Base-by-base conservation (phyloP, 2,888 invertebrate genomes). In the Drosophila lutescens region DNA sequence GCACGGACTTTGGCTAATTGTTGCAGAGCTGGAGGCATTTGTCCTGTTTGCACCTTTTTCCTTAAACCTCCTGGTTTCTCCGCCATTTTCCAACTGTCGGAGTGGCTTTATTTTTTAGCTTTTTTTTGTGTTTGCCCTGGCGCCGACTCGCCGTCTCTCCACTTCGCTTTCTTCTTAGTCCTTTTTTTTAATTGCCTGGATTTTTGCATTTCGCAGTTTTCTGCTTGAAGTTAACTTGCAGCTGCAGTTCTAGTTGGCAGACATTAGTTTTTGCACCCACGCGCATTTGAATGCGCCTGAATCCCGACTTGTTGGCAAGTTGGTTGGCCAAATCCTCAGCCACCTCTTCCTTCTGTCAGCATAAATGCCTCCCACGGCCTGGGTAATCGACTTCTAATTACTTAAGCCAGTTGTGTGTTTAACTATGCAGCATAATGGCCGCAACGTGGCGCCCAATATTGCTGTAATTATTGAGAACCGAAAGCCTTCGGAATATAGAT, bases 381-480 rank as follows among this genome's bases (percentile, higher is more conserved):
- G 43, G 53, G 51, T 86, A 85, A 88, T 85, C 88, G 88, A 85
- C 77, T 88, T 83, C 86, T 85, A 88, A 88, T 85, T 85, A 76
- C 88, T 83, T 80, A 77, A 88, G 88, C 83, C 47, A 43, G 67
- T 57, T 74, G 57, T 66, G 40, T 61, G 69, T 23, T 58, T 55
- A 72, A 54, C 77, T 76, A 72, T 77, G 60, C 79, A 68, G 71
- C 69, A 73, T 77, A 85, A 87, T 75, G 61, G 79, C 74, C 66
- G 53, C 67, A 70, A 61, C 60, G 66, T 77, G 82, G 83, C 68
- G 56, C 56, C 65, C 65, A 53, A 69, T 69, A 59, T 43, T 26
- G 71, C 50, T 71, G 85, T 71, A 68, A 74, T 87, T 81, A 75
- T 81, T 77, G 47, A 44, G 56, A 51, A 13, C 50, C 51, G 51